Evolutionary conservation across 2,797 vertebrate species (phyloP), one percentile per base, ranked within the genome.

Genomic region (Sebastes dallii): DNA sequence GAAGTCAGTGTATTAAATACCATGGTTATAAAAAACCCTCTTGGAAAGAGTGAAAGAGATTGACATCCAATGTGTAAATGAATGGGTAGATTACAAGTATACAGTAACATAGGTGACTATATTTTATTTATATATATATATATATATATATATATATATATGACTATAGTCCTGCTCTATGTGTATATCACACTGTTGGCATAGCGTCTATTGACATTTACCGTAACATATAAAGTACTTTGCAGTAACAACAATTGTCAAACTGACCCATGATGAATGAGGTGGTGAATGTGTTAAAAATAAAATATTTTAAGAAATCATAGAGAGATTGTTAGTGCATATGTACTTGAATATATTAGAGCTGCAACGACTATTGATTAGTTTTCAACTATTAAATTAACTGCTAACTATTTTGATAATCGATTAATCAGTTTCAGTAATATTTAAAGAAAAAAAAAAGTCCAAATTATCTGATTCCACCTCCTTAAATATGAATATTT

Each of bases 1-100:
- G 62, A 66, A 56, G 20, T 76, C 59, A 66, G 7, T 11, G 16
- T 67, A 66, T 24, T 85, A 75, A 82, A 83, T 69, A 59, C 8
- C 6, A 22, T 13, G 9, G 74, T 72, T 83, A 78, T 78, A 83
- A 85, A 66, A 74, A 61, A 7, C 0, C 29, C n/a, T 60, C 50
- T 72, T 32, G 11, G 32, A 72, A n/a, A 42, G 2, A 39, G 1
- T 66, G 13, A 46, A 42, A 27, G 9, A 46, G 11, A 46, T 73
- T 78, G 54, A 20, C 13, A 29, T 66, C 8, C 16, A 32, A 6
- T 74, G 7, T 68, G 42, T 67, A 32, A 27, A 66, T 10, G 5
- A 18, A 56, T 50, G 36, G 32, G 30, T 59, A 36, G 14, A 60
- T 25, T 27, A 72, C 2, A 69, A n/a, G 11, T 70, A n/a, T 29